Percentiles rank a stretch among this genome's conserved stretches.
Conservation (phyloP, 2,888 invertebrate species). For the Drosophila putrida region DNA sequence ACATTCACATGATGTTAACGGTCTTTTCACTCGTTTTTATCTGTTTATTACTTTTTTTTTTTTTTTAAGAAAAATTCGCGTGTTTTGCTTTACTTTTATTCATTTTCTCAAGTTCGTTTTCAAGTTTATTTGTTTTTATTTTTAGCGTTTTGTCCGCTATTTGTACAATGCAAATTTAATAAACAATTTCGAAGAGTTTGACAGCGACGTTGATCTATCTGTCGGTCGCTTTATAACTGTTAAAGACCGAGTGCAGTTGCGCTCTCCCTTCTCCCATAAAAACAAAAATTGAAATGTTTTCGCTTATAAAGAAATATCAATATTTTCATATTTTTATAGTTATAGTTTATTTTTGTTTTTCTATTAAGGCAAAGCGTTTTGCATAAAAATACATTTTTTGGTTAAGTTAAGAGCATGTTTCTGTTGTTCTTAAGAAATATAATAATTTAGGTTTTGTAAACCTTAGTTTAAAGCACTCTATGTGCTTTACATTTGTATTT, state of each 20-base stretch:
- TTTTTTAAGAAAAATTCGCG: conserved; percentile 38
- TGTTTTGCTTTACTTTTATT: conserved; percentile 33
- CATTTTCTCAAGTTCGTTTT: conserved; percentile 58
- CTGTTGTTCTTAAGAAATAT: conserved; percentile 35
- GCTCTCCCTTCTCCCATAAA: not conserved
- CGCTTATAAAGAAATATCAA: conserved; percentile 42
- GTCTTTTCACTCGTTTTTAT: no score
- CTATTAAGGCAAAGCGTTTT: conserved; percentile 84
- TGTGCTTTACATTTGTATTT: conserved; percentile 22
- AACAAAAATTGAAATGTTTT: conserved; percentile 11
- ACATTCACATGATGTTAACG: no score
- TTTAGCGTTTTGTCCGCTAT: conserved; percentile 50
- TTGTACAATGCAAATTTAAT: conserved; percentile 49
- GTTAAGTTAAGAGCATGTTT: conserved; percentile 36
- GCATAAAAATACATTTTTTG: conserved; percentile 83
- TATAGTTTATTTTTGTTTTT: conserved; percentile 40
- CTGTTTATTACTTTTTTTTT: no score
- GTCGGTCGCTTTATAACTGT: conserved; percentile 9
- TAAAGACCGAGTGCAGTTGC: conserved; percentile 27
- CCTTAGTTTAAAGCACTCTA: conserved; percentile 71
- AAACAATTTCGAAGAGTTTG: conserved; percentile 31
- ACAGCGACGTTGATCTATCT: conserved; percentile 6
- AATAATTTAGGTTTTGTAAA: conserved; percentile 64
- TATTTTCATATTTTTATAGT: conserved; percentile 41
- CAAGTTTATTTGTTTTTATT: conserved; percentile 72